Evolutionary conservation across 2,888 invertebrate genomes (phyloP), one percentile per base, ranked within the genome.

Genomic region (Acholoe squamosa): DNA sequence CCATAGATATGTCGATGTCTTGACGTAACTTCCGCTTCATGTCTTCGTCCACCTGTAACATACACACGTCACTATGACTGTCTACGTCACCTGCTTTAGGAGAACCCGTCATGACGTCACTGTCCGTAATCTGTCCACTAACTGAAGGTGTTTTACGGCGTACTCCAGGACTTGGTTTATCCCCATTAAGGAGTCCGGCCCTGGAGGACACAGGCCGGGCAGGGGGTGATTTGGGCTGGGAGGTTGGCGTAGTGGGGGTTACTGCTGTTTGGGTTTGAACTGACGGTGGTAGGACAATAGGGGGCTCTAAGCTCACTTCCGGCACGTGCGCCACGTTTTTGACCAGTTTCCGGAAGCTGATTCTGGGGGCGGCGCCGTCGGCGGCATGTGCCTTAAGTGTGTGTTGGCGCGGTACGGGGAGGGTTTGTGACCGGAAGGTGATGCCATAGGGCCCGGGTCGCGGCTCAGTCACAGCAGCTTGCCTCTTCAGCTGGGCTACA

Each of bases 1-100:
- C 90, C 90, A 90, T 84, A 67, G 90, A 86, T 33, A 84, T 51
- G 43, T 90, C 90, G 28, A 56, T 86, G 25, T 90, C 84, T 12
- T 84, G 61, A 25, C 76, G 80, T 43, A 90, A 56, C 28, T 84
- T 84, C 19, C 86, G 54, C 51, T 51, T 56, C 84, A 90, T 56
- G 67, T 90, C 90, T 14, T 90, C 90, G 67, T 90, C 90, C 51
- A 90, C 84, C 90, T 90, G 90, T 22, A 86, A 90, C 71, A 76
- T 71, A 43, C 51, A 89, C 86, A 86, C 86, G 86, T 86, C 22
- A 19, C 19, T n/a, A 28, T 54, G n/a, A 56, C 31, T 54, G 56
- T 52, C 86, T 12, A 86, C 86, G 33, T 33, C 80, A n/a, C 43
- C 19, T 14, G 33, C n/a, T 28, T 28, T 28, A 19, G 22, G n/a